phyloP scores from a whole-genome alignment of 1,140 invertebrate species.

The Aphelenchoides avenae region DNA sequence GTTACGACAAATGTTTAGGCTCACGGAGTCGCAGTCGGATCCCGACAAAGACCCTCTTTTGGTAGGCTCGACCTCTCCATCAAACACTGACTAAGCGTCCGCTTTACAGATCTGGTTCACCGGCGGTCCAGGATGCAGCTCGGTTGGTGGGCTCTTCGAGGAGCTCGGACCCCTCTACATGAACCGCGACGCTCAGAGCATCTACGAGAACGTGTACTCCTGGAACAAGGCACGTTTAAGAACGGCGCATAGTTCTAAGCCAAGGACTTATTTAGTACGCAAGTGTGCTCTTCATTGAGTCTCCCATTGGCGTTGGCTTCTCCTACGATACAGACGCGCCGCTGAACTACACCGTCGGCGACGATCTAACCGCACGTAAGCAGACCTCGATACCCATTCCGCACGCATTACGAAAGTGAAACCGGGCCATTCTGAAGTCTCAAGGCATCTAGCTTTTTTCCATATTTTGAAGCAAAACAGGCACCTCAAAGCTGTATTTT shows the following conservation, averaged over 20 bases:
- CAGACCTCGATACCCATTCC: too few relatives aligned
- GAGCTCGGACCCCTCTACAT: constrained; percentile 29
- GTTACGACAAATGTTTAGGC: too few relatives aligned
- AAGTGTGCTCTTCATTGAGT: constrained; percentile 43
- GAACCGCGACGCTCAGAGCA: constrained; percentile 12
- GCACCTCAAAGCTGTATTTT: too few relatives aligned
- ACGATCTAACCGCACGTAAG: constrained; percentile 19
- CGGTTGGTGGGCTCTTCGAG: constrained; percentile 29
- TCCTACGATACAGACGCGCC: too few relatives aligned
- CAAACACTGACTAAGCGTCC: constrained; percentile 1
- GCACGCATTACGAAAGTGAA: too few relatives aligned
- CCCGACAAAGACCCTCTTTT: constrained; percentile 62
- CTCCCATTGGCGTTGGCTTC: constrained; percentile 33
- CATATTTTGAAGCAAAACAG: too few relatives aligned
- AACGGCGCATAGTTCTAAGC: too few relatives aligned
- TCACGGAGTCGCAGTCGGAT: constrained; percentile 59
- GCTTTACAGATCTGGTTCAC: constrained; percentile 63
- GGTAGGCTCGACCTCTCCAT: constrained; percentile 10
- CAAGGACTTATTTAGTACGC: too few relatives aligned
- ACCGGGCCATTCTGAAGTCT: too few relatives aligned
- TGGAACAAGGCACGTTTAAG: constrained; percentile 27
- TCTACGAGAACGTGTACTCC: constrained; percentile 24
- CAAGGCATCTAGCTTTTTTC: too few relatives aligned
- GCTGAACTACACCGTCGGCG: constrained; percentile 4
- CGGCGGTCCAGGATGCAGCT: constrained; percentile 65